Evolutionary conservation across 2,888 invertebrate genomes (phyloP), one percentile per base, ranked within the genome.

Genomic region (Oscheius sp.): DNA sequence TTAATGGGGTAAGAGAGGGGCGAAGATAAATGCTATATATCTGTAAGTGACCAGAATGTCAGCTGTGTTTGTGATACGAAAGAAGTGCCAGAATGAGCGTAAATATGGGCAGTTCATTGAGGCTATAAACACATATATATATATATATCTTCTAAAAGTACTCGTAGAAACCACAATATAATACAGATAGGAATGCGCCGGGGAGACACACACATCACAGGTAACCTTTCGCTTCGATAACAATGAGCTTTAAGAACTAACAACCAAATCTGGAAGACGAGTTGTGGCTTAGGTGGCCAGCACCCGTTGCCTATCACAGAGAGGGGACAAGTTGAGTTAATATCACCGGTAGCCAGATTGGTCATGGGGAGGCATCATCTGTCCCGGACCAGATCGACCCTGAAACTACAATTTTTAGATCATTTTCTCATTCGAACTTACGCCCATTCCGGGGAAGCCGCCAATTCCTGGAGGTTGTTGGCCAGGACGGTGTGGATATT

Each of bases 311-410:
- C 31, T 42, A 65, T 53, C 42, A 65, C 53, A 65, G 45, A 53
- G n/a, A 20, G 42, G 20, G 66, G 25, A 39, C n/a, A 27, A 58
- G 8, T 27, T 52, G 52, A 17, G 39, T 50, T 17, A 39, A 29
- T 29, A 42, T 66, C 57, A 66, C 66, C 66, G 53, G 55, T 53
- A 66, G 31, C 29, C 46, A 5, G 63, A 33, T 25, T 55, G 66
- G 27, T 66, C 55, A 17, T 27, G 55, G 10, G 66, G 66, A 29
- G 66, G 66, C 57, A 66, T 55, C 66, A 66, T 66, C 33, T 66
- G 66, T n/a, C 34, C 42, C n/a, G 25, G 27, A 5, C 23, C 23
- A 17, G 45, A 45, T 34, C 65, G 65, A 31, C 65, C 65, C 65
- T 65, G 48, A 23, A 65, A 65, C 1, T 23, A 8, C 5, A 6